Evolutionary conservation across 2,797 vertebrate genomes (phyloP).

Genomic region (Coilia nasus): DNA sequence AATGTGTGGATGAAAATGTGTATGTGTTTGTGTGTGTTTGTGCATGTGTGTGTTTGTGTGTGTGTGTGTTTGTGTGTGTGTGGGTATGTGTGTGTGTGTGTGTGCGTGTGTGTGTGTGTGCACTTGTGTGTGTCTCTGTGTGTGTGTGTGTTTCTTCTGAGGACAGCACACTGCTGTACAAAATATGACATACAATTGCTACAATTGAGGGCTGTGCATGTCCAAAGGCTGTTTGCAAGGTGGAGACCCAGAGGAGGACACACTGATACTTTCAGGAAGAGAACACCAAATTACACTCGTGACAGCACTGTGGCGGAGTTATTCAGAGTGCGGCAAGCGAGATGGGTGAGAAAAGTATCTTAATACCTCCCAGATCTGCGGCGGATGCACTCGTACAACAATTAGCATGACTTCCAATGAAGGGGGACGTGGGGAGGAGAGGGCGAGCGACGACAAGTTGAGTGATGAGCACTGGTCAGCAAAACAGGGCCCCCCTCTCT

Average conservation of each 20-base stretch:
- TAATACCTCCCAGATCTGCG: slow-evolving; percentile 22
- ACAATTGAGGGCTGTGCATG: neutral
- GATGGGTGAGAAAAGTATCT: neutral
- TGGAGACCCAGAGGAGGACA: neutral
- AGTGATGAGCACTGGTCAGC: slow-evolving; percentile 12
- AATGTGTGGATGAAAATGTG: too few species aligned
- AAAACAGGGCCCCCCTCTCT: neutral
- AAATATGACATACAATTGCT: neutral
- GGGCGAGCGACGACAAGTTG: neutral
- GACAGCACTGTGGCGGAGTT: slow-evolving; percentile 6
- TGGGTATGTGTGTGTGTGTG: neutral
- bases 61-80: neutral
- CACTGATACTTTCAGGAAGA: neutral
- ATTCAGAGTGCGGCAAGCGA: neutral
- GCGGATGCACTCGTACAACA: neutral
- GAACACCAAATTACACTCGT: neutral
- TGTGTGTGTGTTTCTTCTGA: neutral
- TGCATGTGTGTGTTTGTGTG: neutral
- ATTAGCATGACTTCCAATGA: slow-evolving; percentile 17
- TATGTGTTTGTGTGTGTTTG: neutral
- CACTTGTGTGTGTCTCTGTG: neutral
- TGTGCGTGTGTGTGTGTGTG: neutral
- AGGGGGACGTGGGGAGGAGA: neutral
- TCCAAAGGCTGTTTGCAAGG: slow-evolving; percentile 1
- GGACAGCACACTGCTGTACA: neutral